Percentiles rank a stretch among this genome's conserved stretches.
Evolutionary conservation across 2,113 vertebrate species (phyloP).

Genomic region (Cololabis saira): DNA sequence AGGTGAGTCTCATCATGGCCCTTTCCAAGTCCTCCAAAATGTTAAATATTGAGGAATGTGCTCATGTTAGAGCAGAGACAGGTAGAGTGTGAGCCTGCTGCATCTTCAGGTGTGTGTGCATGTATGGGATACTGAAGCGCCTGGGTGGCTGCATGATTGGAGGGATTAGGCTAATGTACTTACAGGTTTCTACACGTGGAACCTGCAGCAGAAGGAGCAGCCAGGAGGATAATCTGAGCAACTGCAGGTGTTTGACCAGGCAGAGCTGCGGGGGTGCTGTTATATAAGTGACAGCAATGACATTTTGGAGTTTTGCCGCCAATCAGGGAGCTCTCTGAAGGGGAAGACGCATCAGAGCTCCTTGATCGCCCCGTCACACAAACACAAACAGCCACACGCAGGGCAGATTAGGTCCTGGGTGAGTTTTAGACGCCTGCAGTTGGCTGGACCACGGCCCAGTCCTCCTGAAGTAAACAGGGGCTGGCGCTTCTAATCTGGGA

Average conservation of each 20-base stretch:
- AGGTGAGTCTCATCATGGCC: constrained; percentile 66
- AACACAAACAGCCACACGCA: no score
- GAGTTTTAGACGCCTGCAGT: no score
- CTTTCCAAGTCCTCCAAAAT: constrained; percentile 16
- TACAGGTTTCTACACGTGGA: constrained; percentile 69
- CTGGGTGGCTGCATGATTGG: constrained; percentile 71
- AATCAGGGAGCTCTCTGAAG: background rate
- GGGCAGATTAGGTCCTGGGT: no score
- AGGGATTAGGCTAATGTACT: constrained; percentile 87
- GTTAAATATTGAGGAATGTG: constrained; percentile 16
- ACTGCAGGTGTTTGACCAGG: constrained; percentile 29
- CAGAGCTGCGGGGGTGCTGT: constrained; percentile 26
- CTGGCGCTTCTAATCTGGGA: no score
- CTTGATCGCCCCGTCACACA: no score
- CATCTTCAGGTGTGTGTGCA: constrained; percentile 48
- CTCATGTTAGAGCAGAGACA: constrained; percentile 45
- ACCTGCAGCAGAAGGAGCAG: constrained; percentile 42
- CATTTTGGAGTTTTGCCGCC: background rate
- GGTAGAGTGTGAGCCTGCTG: constrained; percentile 22
- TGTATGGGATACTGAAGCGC: constrained; percentile 50
- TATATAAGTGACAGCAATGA: constrained; percentile 19
- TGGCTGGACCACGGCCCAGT: no score
- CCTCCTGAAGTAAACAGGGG: no score
- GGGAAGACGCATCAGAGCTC: no score
- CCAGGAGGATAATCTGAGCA: constrained; percentile 54